Base-by-base conservation (phyloP, 2,797 vertebrate genomes). In the Pipistrellus kuhlii region DNA sequence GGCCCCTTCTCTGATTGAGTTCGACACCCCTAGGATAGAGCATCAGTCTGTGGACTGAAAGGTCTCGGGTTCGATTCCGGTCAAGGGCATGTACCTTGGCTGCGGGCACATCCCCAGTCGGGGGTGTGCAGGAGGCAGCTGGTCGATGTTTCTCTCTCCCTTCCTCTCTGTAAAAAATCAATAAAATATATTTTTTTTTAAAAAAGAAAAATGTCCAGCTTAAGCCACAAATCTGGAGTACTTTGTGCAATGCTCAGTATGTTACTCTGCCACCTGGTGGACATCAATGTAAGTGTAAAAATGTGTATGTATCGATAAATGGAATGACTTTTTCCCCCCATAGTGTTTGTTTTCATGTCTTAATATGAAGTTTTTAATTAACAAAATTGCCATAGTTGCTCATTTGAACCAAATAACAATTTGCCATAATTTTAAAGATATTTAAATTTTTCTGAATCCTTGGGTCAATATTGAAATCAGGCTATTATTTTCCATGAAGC, bases 211-310 rank as follows among this genome's bases (percentile, higher is more conserved):
- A 41, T 38, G n/a, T 3, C 48, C n/a, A 41, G 21, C 35, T 71
- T 15, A 84, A 84, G 27, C 41, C 15, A 59, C 41, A 75, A 44
- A 41, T 30, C 20, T n/a, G 41, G 11, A 59, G 12, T 71, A 6
- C 73, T 81, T 66, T 62, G 0, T 93, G 7, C 4, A 3, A 59
- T 6, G 30, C 64, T 55, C 44, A 23, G 6, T 91, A 1, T 2
- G 17, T 48, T 62, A 8, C 46, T 82, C 92, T 90, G 97, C 97
- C 96, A 78, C 66, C 96, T 96, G 71, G 92, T 96, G 96, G 95
- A 32, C 32, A 15, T n/a, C n/a, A 20, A 44, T 53, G 30, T 72
- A 17, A 17, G 30, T 64, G 27, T 30, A 59, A 59, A 30, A 30
- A 30, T 2, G 25, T 30, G 27, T 6, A 6, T 30, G n/a, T n/a